phyloP scores from a whole-genome alignment of 2,888 invertebrate genomes.

The Lycophotia porphyrea region DNA sequence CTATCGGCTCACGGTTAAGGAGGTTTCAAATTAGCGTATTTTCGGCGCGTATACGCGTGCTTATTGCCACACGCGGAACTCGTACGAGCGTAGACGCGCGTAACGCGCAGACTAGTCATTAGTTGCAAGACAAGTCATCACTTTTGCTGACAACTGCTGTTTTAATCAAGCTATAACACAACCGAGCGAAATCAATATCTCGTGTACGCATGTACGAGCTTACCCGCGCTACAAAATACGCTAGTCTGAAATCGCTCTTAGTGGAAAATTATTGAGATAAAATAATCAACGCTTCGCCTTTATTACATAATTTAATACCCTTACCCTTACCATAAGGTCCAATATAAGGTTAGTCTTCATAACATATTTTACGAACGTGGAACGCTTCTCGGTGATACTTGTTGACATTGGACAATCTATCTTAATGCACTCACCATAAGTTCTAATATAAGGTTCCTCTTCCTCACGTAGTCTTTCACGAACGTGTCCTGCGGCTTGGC shows the following conservation, averaged over 20 bases:
- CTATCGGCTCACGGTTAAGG: too few relatives aligned
- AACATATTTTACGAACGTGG: conserved; percentile 97
- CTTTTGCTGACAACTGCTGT: not conserved
- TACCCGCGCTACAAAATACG: not conserved
- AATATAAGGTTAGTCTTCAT: conserved; percentile 98
- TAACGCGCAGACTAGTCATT: too few relatives aligned
- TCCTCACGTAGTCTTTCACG: conserved; percentile 98
- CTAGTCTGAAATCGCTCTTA: not conserved
- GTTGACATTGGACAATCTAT: conserved; percentile 83
- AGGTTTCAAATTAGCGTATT: not conserved
- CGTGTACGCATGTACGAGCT: too few relatives aligned
- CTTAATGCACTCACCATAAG: conserved; percentile 91
- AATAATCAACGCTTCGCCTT: not conserved
- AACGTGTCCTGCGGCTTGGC: conserved; percentile 94
- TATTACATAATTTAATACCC: conserved; percentile 43
- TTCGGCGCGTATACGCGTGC: too few relatives aligned
- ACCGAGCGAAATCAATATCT: too few relatives aligned
- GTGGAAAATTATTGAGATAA: not conserved
- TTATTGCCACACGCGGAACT: not conserved
- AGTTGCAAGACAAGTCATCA: not conserved
- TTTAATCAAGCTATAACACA: too few relatives aligned
- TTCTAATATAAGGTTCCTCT: conserved; percentile 97
- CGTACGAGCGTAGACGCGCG: not conserved
- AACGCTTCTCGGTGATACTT: conserved; percentile 91
- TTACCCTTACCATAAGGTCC: conserved; percentile 94